Conservation (phyloP, 2,888 invertebrate species). For the Therioaphis trifolii region DNA sequence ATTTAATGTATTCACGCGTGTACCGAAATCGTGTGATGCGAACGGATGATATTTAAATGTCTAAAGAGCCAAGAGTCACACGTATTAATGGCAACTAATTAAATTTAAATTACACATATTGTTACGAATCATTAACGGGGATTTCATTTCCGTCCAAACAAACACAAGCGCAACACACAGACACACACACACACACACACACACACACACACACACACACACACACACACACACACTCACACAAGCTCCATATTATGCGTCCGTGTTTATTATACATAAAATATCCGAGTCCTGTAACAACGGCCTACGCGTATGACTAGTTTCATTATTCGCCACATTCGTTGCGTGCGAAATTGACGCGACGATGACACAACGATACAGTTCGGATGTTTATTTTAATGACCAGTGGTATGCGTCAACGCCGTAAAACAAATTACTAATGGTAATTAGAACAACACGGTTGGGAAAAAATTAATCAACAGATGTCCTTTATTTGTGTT, state of each 20-base stretch:
- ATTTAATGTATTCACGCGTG: background rate
- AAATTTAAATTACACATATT: slow-evolving; percentile 27
- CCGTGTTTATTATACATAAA: background rate
- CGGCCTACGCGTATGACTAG: background rate
- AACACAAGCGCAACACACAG: too few species aligned
- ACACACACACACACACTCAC: too few species aligned
- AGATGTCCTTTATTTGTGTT: background rate
- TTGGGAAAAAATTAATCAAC: slow-evolving; percentile 10
- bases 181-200: too few species aligned
- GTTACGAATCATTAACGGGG: slow-evolving; percentile 42
- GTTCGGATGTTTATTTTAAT: slow-evolving; percentile 18
- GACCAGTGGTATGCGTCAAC: background rate
- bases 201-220: too few species aligned
- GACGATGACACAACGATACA: slow-evolving; percentile 13
- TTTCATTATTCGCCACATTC: slow-evolving; percentile 26
- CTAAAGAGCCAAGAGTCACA: background rate
- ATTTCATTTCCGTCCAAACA: slow-evolving; percentile 39
- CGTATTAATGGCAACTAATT: slow-evolving; percentile 5
- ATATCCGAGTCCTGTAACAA: background rate
- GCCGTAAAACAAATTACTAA: background rate
- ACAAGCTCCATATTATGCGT: background rate
- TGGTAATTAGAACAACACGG: background rate
- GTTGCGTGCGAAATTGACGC: slow-evolving; percentile 39
- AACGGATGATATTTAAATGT: slow-evolving; percentile 5
- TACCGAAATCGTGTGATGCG: background rate